Base-by-base conservation (phyloP, 92 coral and sea anemone genomes). In the Palythoa grandis region DNA sequence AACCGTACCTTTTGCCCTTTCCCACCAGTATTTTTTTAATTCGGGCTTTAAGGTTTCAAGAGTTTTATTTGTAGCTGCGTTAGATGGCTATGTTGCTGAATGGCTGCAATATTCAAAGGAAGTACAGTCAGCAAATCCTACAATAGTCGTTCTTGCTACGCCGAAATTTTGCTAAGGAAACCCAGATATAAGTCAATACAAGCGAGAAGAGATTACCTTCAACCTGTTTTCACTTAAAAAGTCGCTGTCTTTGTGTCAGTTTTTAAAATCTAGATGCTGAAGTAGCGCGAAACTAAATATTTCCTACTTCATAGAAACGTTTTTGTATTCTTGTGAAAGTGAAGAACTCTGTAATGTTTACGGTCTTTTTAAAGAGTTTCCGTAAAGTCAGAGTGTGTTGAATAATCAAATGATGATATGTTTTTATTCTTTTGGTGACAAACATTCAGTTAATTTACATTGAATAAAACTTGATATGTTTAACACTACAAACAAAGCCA, bases 121-220 rank as follows among this genome's bases (percentile, higher is more conserved):
- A 47, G 60, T 47, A 47, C 40, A 24, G 38, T 20, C 25, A 80
- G 66, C 70, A 47, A 47, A 52, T 17, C 29, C 14, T 63, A 60
- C 74, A 80, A 80, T 80, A 40, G 85, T 67, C 85, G 85, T 80
- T 80, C 85, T 80, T 80, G 19, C 85, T 43, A 39, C 38, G 37
- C 12, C 57, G n/a, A 80, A 80, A 80, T 23, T 80, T 80, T 80
- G 85, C 85, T 80, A 80, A 80, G 85, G 85, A 80, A 80, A 80
- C 85, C 14, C 8, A 14, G 4, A 35, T 40, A 48, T 47, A 47
- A 63, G 70, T 65, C 74, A 47, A 80, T 80, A 80, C 38, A 80
- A 48, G 10, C 10, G 60, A 7, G n/a, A 23, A 67, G 73, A 47
- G 61, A 65, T 67, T 22, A 14, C 65, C 9, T 53, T n/a, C 16